Evolutionary conservation across 2,113 vertebrate species (phyloP).

Genomic region (Neogale vison): DNA sequence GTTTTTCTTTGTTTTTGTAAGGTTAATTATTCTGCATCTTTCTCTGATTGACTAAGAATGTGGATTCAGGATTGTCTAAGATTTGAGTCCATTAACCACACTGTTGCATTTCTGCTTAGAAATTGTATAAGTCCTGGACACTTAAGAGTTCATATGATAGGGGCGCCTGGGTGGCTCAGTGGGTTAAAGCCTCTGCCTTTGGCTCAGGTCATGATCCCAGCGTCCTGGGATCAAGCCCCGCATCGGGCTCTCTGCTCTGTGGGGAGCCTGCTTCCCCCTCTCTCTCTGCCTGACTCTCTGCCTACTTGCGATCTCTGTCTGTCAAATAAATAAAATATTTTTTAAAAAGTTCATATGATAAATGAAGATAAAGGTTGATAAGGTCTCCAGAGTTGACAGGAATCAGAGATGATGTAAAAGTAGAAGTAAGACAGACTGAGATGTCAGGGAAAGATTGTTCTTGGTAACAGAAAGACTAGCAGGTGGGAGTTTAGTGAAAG

Average conservation of each 20-base stretch:
- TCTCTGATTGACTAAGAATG: slow-evolving; percentile 26
- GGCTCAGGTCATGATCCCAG: too few relatives aligned
- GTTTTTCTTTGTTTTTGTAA: slow-evolving; percentile 35
- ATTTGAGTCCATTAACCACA: background rate
- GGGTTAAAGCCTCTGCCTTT: too few relatives aligned
- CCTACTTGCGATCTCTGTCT: too few relatives aligned
- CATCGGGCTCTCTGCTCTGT: too few relatives aligned
- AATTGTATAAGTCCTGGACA: background rate
- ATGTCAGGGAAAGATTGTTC: slow-evolving; percentile 13
- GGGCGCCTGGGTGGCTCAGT: too few relatives aligned
- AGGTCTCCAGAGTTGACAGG: background rate
- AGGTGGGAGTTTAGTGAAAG: slow-evolving; percentile 7
- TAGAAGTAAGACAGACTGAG: background rate
- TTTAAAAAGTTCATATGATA: slow-evolving; percentile 51
- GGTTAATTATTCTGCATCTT: slow-evolving; percentile 39
- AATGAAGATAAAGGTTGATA: background rate
- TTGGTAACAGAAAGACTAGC: slow-evolving; percentile 6
- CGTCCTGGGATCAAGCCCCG: too few relatives aligned
- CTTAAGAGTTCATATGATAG: slow-evolving; percentile 42
- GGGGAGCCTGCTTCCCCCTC: too few relatives aligned
- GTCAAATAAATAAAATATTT: too few relatives aligned
- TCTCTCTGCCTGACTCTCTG: too few relatives aligned
- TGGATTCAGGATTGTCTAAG: slow-evolving; percentile 12
- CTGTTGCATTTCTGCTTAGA: background rate
- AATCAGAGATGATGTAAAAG: slow-evolving; percentile 2